Percentiles rank a stretch among this genome's conserved stretches.
These are phyloP conservation scores for Trichogramma pretiosum DNA, from an alignment of 1,140 invertebrate genomes.

Conservation along the genomic window DNA sequence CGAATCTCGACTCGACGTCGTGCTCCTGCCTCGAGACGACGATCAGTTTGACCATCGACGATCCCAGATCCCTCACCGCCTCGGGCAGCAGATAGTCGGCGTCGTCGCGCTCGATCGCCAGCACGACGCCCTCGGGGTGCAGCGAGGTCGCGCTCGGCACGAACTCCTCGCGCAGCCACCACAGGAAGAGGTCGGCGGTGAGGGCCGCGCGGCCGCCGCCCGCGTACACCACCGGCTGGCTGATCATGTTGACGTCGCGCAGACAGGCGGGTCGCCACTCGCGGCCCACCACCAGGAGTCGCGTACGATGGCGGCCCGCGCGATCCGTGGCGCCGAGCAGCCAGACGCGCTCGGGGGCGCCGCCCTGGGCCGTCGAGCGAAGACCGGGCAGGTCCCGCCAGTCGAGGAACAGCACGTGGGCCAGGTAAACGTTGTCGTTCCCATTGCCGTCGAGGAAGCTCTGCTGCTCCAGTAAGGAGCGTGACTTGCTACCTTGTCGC, in stretches of 20 bases:
- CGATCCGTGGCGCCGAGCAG: constrained; percentile 46
- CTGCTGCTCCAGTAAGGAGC: constrained; percentile 1
- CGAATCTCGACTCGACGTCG: constrained; percentile 32
- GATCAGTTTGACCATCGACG: constrained; percentile 38
- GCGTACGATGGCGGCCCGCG: constrained; percentile 44
- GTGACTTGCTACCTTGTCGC: constrained; percentile 4
- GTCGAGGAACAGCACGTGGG: constrained; percentile 41
- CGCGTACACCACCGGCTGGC: constrained; percentile 48
- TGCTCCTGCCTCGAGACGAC: constrained; percentile 26
- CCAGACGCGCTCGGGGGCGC: constrained; percentile 38
- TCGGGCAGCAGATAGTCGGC: constrained; percentile 41
- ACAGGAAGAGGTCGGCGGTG: constrained; percentile 45
- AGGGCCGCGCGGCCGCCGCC: constrained; percentile 44
- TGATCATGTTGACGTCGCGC: constrained; percentile 47
- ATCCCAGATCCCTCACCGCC: constrained; percentile 36
- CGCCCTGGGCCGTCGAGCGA: constrained; percentile 8
- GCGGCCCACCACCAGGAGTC: constrained; percentile 44
- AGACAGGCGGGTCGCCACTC: constrained; percentile 46
- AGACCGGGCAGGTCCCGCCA: constrained; percentile 43
- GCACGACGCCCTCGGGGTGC: constrained; percentile 36
- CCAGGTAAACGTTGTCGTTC: constrained; percentile 42
- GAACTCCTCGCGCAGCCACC: constrained; percentile 50
- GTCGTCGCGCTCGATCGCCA: too few relatives aligned
- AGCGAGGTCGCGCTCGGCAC: constrained; percentile 44
- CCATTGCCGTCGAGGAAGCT: constrained; percentile 24